phyloP scores from a whole-genome alignment of 2,888 invertebrate genomes.

The Lycocerus yunnanus region DNA sequence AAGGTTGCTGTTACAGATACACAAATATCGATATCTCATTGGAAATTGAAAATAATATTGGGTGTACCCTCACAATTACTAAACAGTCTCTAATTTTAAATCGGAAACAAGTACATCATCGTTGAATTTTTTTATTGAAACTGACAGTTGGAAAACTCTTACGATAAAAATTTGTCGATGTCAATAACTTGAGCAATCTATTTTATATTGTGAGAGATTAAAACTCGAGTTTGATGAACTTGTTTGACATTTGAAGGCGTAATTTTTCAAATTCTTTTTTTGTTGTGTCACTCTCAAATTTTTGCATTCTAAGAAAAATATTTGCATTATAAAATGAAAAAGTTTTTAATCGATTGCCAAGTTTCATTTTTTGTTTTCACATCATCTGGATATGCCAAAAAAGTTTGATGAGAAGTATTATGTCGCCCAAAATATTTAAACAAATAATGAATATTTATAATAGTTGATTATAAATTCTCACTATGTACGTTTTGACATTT shows the following conservation, averaged over 20 bases:
- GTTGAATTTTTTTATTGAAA: not conserved
- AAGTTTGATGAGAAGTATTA: not conserved
- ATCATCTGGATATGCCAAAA: too few species aligned
- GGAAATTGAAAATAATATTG: not conserved
- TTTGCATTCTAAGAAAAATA: not conserved
- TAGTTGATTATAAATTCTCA: not conserved
- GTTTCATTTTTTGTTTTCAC: too few species aligned
- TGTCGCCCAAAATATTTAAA: not conserved
- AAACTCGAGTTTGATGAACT: not conserved
- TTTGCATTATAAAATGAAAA: not conserved
- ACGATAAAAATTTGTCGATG: not conserved
- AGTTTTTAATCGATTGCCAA: too few species aligned
- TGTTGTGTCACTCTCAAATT: not conserved
- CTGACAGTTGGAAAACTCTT: not conserved
- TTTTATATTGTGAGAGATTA: not conserved
- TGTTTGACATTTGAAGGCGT: not conserved
- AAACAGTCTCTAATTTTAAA: not conserved
- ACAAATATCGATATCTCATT: not conserved
- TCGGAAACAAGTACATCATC: not conserved
- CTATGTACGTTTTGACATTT: not conserved
- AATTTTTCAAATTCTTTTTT: not conserved
- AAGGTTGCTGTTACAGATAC: not conserved
- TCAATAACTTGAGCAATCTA: conserved; percentile 1
- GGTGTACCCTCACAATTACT: too few species aligned
- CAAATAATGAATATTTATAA: too few species aligned